A percentile compares a stretch with the other conserved stretches of the same genome.
These are phyloP conservation scores for Forbesichthys papilliferus DNA, from an alignment of 2,113 vertebrate species.

Conservation along the genomic window DNA sequence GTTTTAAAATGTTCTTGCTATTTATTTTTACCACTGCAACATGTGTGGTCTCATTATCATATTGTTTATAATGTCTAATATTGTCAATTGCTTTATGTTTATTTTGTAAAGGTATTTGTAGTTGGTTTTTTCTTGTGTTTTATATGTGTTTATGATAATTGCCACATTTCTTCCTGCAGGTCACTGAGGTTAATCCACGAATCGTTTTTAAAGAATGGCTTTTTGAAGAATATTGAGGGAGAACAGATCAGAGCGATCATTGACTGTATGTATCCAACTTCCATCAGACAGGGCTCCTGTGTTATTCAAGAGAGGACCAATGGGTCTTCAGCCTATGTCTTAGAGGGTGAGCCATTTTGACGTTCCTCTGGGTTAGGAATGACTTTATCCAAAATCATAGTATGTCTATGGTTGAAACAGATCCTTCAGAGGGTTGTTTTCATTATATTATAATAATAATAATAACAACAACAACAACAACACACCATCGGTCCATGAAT, in stretches of 20 bases:
- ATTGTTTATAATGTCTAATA: too few species aligned
- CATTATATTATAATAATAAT: too few species aligned
- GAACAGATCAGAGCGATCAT: conserved; percentile 67
- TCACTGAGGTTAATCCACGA: conserved; percentile 68
- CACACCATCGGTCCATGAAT: too few species aligned
- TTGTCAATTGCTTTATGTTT: neutral
- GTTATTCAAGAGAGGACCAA: conserved; percentile 72
- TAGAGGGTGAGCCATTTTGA: conserved; percentile 71
- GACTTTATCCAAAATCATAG: too few species aligned
- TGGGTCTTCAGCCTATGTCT: conserved; percentile 72
- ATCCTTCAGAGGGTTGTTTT: too few species aligned
- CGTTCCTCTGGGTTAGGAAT: too few species aligned
- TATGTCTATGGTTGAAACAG: too few species aligned
- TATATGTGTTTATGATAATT: neutral
- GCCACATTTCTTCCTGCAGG: conserved; percentile 48
- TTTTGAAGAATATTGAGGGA: conserved; percentile 71
- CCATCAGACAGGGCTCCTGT: conserved; percentile 65
- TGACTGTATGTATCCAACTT: conserved; percentile 64
- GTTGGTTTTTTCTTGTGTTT: neutral
- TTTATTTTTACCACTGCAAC: too few species aligned
- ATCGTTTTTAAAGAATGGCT: conserved; percentile 70
- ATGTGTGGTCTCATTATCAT: too few species aligned
- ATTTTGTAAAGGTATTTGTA: neutral
- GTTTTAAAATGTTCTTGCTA: too few species aligned
- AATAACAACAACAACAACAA: too few species aligned